Conservation (phyloP, 2,888 invertebrate species). For the Thelaira solivaga region DNA sequence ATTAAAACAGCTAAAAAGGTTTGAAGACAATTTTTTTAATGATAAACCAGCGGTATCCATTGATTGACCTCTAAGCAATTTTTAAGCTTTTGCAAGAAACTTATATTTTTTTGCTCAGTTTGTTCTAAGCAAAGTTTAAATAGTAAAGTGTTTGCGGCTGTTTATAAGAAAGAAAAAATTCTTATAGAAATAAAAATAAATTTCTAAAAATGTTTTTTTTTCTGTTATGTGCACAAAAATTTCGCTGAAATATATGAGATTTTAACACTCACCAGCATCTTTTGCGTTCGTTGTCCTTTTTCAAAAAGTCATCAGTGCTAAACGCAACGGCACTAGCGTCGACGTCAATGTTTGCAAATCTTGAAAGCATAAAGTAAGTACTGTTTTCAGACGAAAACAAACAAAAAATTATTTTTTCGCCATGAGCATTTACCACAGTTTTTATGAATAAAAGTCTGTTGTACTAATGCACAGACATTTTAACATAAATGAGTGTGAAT, state of each 20-base stretch:
- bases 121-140: no score
- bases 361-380: conserved; percentile 34
- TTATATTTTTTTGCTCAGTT: no score
- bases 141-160: no score
- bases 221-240: background rate
- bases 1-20: no score
- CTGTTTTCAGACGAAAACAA: conserved; percentile 35
- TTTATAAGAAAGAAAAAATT: no score
- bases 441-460: conserved; percentile 17
- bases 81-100: no score
- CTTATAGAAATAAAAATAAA: no score
- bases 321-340: background rate
- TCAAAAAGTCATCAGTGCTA: conserved; percentile 18
- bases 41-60: no score
- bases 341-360: conserved; percentile 1
- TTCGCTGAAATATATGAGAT: background rate
- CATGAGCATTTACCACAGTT: background rate
- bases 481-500: conserved; percentile 5
- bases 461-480: conserved; percentile 13
- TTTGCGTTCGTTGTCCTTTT: conserved; percentile 57
- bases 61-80: no score
- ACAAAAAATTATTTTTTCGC: background rate
- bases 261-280: conserved; percentile 30
- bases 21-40: no score
- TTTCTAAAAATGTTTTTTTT: no score